Evolutionary conservation across 1,140 invertebrate species (phyloP), one percentile per base, ranked within the genome.

Genomic region (Harlomillsia oculata): DNA sequence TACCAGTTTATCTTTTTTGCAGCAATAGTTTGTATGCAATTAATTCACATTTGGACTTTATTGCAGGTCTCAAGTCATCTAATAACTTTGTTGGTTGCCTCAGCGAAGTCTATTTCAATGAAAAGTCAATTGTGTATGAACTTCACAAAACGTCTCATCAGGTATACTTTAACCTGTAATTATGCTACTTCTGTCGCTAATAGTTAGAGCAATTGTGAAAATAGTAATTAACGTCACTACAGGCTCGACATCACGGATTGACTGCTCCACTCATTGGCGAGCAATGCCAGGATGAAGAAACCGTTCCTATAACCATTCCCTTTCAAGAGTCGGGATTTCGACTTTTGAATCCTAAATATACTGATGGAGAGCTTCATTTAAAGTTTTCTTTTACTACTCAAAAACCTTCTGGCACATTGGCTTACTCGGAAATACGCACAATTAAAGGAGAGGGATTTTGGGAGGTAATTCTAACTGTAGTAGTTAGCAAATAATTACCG

Each of bases 41-140:
- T n/a, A n/a, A n/a, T n/a, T n/a, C n/a, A n/a, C n/a, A n/a, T n/a
- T n/a, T 41, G 8, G 18, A 18, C 40, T 46, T 53, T 13, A n/a
- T 37, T 56, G 29, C 65, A 77, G 76, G 75, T 53, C 63, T 79
- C 57, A 67, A 70, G 28, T 76, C 76, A 3, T 71, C 71, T 25
- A 75, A 78, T 56, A 79, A 76, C 62, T 82, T 81, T 67, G 83
- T 83, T 67, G 90, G 90, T 13, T 89, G 85, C 62, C 69, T 95
- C 1, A 89, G 91, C 66, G 90, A 91, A 70, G 87, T 93, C 20
- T 94, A 91, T 69, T 90, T 89, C 69, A 93, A 94, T 69, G 87
- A 90, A 64, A 81, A 89, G 16, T 91, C 88, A 1, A 87, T 95
- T 52, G 75, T 95, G 39, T 91, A 91, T 68, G 85, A 90, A 67